A percentile compares a stretch with the other conserved stretches of the same genome.
Evolutionary conservation across 2,888 invertebrate genomes (phyloP).

Genomic region (Aproaerema taeniolella): DNA sequence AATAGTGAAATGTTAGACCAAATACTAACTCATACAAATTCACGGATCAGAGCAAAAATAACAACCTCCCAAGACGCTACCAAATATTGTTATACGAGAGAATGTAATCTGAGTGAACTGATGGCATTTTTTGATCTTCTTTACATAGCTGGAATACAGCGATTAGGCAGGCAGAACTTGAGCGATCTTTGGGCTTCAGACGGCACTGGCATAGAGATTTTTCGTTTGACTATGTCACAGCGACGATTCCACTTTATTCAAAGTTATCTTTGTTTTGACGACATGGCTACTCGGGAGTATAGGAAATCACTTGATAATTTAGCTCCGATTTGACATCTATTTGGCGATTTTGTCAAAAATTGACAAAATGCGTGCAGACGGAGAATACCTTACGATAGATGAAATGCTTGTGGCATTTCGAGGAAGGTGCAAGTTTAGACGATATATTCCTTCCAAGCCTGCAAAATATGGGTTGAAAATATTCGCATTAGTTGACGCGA

Average conservation of each 20-base stretch:
- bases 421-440: constrained; percentile 22
- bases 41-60: not conserved
- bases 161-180: not conserved
- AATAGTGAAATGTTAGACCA: not conserved
- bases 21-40: not conserved
- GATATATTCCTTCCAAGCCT: constrained; percentile 26
- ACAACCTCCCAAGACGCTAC: not conserved
- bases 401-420: constrained; percentile 25
- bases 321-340: constrained; percentile 19
- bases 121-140: constrained; percentile 17
- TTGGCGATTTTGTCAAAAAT: constrained; percentile 19
- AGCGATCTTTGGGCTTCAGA: constrained; percentile 21
- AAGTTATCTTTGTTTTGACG: constrained; percentile 23
- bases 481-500: constrained; percentile 17
- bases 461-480: constrained; percentile 25
- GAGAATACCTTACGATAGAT: constrained; percentile 19
- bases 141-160: constrained; percentile 13
- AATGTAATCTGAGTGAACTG: constrained; percentile 7
- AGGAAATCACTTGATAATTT: constrained; percentile 13
- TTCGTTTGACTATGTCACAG: constrained; percentile 22
- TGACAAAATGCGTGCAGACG: constrained; percentile 16
- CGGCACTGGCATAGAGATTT: constrained; percentile 22
- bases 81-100: not conserved
- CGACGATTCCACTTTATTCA: constrained; percentile 14
- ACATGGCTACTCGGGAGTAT: constrained; percentile 4